Base-by-base conservation (phyloP, 2,888 invertebrate genomes). In the Trissolcus japonicus region DNA sequence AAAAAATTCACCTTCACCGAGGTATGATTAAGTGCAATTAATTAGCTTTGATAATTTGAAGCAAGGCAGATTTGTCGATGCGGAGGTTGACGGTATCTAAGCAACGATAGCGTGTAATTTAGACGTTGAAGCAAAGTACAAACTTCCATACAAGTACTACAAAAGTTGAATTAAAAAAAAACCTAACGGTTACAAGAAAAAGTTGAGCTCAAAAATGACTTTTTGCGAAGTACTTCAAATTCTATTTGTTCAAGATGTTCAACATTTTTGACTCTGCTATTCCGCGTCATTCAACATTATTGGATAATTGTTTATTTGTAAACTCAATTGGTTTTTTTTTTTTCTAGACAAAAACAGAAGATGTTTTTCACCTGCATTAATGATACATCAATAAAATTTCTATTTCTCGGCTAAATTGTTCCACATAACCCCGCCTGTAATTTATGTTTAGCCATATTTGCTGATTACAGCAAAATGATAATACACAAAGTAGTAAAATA, bases 161-260 rank as follows among this genome's bases (percentile, higher is more conserved):
- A 43, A 65, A 35, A 6, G 65, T 25, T 53, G 43, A 63, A 63
- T 54, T 16, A 63, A 65, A 55, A 54, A 65, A 56, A 55, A 43
- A 48, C 48, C 48, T 46, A 56, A 29, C 48, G 55, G 65, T 55
- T 46, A 46, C 65, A 35, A 55, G 55, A 43, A 48, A 63, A 65
- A 65, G 65, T 55, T 65, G 40, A 40, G 17, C 65, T n/a, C 65
- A 48, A 65, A 65, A 65, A 43, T 17, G 48, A 46, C 55, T 65
- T 65, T 65, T 29, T 46, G 4, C 43, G 29, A 55, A 55, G 55
- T 48, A 65, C 65, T 65, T 56, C 11, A 35, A 65, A 56, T 48
- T n/a, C 63, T 48, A 48, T 55, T 55, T 65, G n/a, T n/a, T n/a
- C n/a, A 65, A 65, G 65, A 63, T 63, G 51, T 53, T 41, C 43